Evolutionary conservation across 2,797 vertebrate genomes (phyloP).

Genomic region (Intellagama lesueurii): DNA sequence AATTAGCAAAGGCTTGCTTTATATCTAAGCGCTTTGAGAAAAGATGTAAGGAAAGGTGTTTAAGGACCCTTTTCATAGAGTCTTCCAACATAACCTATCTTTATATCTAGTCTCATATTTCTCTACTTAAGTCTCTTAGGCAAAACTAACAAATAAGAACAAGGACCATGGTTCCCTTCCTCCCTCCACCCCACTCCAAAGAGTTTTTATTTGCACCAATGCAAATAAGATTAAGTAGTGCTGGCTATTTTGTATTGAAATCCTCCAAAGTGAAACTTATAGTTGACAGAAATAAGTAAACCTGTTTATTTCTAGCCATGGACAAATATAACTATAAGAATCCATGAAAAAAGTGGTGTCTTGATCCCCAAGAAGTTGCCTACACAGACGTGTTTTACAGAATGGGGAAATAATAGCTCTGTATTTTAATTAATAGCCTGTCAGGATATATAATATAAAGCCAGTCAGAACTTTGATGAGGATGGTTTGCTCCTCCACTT

Average conservation of each 20-base stretch:
- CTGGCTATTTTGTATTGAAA: background rate
- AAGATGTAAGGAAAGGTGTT: constrained; percentile 24
- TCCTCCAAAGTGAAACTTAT: too few species aligned
- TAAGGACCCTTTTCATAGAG: background rate
- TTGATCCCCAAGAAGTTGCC: background rate
- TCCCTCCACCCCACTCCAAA: background rate
- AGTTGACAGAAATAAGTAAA: background rate
- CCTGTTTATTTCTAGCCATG: background rate
- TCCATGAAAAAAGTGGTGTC: background rate
- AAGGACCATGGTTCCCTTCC: background rate
- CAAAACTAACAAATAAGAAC: background rate
- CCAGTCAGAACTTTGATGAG: background rate
- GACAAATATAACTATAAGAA: background rate
- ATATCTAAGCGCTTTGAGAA: constrained; percentile 19
- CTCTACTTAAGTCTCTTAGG: background rate
- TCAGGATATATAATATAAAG: background rate
- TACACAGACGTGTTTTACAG: background rate
- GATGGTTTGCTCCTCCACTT: background rate
- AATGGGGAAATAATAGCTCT: too few species aligned
- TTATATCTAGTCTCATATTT: background rate
- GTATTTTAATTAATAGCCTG: background rate
- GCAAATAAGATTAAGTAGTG: background rate
- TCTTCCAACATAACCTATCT: background rate
- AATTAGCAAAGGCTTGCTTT: constrained; percentile 29
- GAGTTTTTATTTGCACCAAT: background rate